Base-by-base conservation (phyloP, 2,888 invertebrate genomes). In the Stegophylla sp. region DNA sequence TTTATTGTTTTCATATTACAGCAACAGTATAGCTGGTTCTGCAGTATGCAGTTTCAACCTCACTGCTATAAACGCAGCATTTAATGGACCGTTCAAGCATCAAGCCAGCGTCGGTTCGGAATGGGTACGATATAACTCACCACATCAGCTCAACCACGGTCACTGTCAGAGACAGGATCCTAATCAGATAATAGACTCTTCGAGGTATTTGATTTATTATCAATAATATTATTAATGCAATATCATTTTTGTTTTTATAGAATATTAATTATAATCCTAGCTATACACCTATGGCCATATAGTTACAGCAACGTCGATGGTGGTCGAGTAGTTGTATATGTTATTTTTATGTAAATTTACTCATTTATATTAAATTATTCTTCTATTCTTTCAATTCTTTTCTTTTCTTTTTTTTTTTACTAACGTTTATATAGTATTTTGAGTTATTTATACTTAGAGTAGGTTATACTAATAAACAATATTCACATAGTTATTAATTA, bases 11-110 rank as follows among this genome's bases (percentile, higher is more conserved):
- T 1, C 20, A 1, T n/a, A 9, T 7, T 17, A 28, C 87, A 91
- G 92, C 74, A 96, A 95, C 86, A 92, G 94, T 85, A 94, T 97
- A 84, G 91, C 93, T 5, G 97, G 96, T 15, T 95, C 96, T 51
- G 97, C 97, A 0, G 91, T 97, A 7, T 97, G 97, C 86, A 91
- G 94, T 3, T 97, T 93, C 88, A 95, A 94, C 86, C 90, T 96
- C 88, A 90, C 92, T 0, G 90, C 94, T 0, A 92, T 97, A 43
- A 90, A 92, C 82, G 88, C 89, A 0, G 93, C 94, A 0, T 97
- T 97, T 85, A 90, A 91, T 75, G 96, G 96, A 0, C 92, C 94
- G 0, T 96, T 93, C 87, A 95, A 95, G 85, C 91, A 93, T 84
- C 95, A 96, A 86, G 92, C 93, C 83, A 89, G 91, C 43, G 89